Percentiles rank a stretch among this genome's conserved stretches.
phyloP scores from a whole-genome alignment of 2,113 vertebrate species.

The Nothocercus julius region DNA sequence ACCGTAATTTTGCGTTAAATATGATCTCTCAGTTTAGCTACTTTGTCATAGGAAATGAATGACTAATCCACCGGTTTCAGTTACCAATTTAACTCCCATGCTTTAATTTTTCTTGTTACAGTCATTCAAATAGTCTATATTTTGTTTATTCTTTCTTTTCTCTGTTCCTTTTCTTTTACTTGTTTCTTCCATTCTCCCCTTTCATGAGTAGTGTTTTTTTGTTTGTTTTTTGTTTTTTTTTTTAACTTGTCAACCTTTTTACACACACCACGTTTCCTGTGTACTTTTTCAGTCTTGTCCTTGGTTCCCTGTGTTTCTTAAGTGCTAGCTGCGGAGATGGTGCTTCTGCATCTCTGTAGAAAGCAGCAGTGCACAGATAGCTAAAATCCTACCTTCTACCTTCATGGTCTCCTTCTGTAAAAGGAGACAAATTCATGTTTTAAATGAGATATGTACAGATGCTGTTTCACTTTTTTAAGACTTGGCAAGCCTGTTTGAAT shows the following conservation, averaged over 20 bases:
- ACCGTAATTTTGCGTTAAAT: not conserved
- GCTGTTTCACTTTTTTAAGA: not conserved
- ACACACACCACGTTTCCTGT: accelerated
- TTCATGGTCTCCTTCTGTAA: not conserved
- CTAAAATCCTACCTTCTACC: not conserved
- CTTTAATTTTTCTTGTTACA: not conserved
- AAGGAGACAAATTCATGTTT: not conserved
- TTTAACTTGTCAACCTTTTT: not conserved
- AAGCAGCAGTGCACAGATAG: not conserved
- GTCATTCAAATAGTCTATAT: not conserved
- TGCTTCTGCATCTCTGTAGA: not conserved
- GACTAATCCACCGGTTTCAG: no score
- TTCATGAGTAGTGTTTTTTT: not conserved
- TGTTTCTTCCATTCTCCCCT: not conserved
- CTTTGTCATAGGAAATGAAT: not conserved
- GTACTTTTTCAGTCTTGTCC: not conserved
- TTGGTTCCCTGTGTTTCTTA: not conserved
- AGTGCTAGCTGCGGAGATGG: not conserved
- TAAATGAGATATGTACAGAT: not conserved
- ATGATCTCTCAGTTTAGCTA: not conserved
- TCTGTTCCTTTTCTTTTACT: not conserved
- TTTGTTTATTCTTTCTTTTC: not conserved
- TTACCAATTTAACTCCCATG: not conserved
- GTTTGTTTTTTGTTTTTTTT: not conserved
- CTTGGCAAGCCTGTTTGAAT: not conserved